Conservation (phyloP, 2,888 invertebrate species). For the Bellardia bayeri region DNA sequence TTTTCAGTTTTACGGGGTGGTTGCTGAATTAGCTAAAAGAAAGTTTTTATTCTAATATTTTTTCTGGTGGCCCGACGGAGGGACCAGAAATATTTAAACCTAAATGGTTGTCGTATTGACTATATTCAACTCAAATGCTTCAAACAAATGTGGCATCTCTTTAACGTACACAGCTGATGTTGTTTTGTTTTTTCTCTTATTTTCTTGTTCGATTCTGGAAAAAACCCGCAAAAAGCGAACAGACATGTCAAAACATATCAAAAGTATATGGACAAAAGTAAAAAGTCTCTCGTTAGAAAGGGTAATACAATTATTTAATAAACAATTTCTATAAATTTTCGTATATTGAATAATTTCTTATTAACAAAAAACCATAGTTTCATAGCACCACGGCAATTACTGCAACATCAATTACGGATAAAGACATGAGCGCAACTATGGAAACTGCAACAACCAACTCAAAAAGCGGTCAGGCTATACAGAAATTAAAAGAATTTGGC, state of each 20-base stretch:
- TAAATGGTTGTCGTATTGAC: no score
- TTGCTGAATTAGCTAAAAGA: no score
- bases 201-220: background rate
- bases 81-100: no score
- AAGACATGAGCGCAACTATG: constrained; percentile 49
- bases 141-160: no score
- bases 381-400: background rate
- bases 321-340: background rate
- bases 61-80: no score
- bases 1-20: no score
- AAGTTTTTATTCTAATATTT: no score
- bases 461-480: constrained; percentile 73
- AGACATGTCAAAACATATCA: constrained; percentile 60
- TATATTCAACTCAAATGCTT: no score
- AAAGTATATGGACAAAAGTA: constrained; percentile 42
- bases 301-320: constrained; percentile 7
- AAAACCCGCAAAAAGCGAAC: constrained; percentile 32
- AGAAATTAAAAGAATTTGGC: constrained; percentile 75
- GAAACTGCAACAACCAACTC: constrained; percentile 51
- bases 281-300: constrained; percentile 33
- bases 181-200: background rate
- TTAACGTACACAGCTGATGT: constrained; percentile 26
- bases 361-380: background rate
- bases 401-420: background rate
- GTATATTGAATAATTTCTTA: background rate